Percentiles rank a stretch among this genome's conserved stretches.
Conservation (phyloP, 2,113 vertebrate species). For the Nesogale talazaci region DNA sequence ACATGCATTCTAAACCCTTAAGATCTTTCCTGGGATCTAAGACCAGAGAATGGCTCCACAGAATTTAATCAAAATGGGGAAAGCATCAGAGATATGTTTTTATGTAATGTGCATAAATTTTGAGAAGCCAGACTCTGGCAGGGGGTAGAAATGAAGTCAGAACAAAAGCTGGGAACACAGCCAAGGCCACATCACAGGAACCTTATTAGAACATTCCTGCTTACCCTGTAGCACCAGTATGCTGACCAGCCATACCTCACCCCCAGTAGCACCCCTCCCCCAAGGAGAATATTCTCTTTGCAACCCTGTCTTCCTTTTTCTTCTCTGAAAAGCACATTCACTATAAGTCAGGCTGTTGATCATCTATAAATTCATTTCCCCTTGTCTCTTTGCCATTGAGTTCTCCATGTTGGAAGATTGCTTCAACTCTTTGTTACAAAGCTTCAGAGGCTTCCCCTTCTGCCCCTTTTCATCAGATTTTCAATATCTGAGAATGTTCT, state of each 20-base stretch:
- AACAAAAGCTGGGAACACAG: background rate
- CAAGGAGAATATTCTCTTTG: background rate
- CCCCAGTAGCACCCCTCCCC: too few relatives aligned
- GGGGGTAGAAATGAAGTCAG: background rate
- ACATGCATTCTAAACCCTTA: background rate
- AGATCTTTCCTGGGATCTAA: background rate
- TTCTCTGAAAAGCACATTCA: background rate
- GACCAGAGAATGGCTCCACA: background rate
- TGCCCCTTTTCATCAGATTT: background rate
- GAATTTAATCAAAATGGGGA: background rate
- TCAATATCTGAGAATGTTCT: background rate
- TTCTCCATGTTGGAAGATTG: background rate
- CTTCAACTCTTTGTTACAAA: background rate
- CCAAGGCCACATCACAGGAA: background rate
- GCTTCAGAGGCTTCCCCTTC: background rate
- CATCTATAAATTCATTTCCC: background rate
- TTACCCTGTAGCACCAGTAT: background rate
- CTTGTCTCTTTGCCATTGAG: background rate
- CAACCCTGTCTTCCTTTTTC: background rate
- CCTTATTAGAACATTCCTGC: background rate
- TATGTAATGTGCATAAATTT: background rate
- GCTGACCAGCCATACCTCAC: too few relatives aligned
- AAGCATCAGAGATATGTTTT: background rate
- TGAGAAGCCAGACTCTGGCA: background rate
- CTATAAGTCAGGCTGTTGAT: background rate